A percentile compares a stretch with the other conserved stretches of the same genome.
Conservation (phyloP, 1,140 invertebrate genomes). For the Lasioglossum baleicum region DNA sequence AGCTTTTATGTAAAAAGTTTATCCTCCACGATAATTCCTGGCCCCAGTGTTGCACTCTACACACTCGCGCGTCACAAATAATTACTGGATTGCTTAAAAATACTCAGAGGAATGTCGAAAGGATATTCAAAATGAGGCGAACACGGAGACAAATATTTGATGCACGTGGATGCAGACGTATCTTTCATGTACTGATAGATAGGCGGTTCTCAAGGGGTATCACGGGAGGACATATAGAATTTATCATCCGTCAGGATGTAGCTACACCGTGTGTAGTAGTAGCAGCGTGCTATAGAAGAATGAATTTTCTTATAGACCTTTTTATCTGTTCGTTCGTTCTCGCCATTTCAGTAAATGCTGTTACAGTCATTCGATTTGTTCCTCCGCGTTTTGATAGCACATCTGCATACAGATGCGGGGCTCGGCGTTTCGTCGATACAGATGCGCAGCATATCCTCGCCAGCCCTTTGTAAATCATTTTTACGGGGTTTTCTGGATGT, state of each 20-base stretch:
- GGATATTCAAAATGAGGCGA: neutral
- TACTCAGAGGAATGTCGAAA: too few species aligned
- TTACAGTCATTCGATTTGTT: conserved; percentile 66
- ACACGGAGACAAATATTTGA: conserved; percentile 32
- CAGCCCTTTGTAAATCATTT: neutral
- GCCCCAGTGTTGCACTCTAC: too few species aligned
- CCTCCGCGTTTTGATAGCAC: conserved; percentile 34
- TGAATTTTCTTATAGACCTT: conserved; percentile 53
- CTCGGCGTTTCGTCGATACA: neutral
- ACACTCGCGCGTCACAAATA: too few species aligned
- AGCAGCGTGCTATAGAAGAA: conserved; percentile 38
- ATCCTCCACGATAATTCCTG: too few species aligned
- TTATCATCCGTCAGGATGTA: conserved; percentile 50
- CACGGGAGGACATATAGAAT: conserved; percentile 56
- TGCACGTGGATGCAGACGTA: conserved; percentile 26
- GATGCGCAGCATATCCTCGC: neutral
- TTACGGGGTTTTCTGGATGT: too few species aligned
- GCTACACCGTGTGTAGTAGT: conserved; percentile 12
- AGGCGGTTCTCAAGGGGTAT: conserved; percentile 42
- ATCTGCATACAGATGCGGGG: neutral
- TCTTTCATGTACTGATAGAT: conserved; percentile 37
- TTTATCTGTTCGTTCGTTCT: neutral
- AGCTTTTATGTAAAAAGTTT: too few species aligned
- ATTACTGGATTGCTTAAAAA: too few species aligned
- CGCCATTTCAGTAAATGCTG: conserved; percentile 40